Evolutionary conservation across 2,888 invertebrate genomes (phyloP), one percentile per base, ranked within the genome.

Genomic region (Sipha maydis): DNA sequence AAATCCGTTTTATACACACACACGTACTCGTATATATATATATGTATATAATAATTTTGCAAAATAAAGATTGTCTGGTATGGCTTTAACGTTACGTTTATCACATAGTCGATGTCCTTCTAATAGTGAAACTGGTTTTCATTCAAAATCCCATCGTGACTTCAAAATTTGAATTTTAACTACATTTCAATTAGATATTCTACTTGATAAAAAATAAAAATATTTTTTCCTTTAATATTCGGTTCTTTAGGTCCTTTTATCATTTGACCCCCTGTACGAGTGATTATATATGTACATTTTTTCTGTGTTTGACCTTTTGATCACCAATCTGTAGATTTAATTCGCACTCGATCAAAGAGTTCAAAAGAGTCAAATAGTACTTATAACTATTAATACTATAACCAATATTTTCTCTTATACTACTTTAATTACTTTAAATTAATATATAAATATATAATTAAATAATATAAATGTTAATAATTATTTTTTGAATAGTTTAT

Each of bases 91-190:
- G 41, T 41, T 41, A 75, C 31, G 31, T 31, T 31, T 31, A 77
- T 85, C 17, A 34, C 25, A 38, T 76, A 31, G 54, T 28, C 41
- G 25, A 69, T 54, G 85, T 85, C 69, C 78, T 85, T 85, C 34
- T 14, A 48, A 69, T n/a, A 78, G 21, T 8, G 11, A 78, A 85
- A 85, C 85, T 3, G 77, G 85, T 85, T 85, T 85, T 34, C 9
- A 1, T 85, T 69, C 25, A 77, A 48, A 17, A 38, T 84, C 28
- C 14, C 76, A 41, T 14, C 11, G 56, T 34, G 38, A 38, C 75
- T 83, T 56, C 34, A 77, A 85, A 77, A 61, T 84, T 76, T 76
- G 21, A 76, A 76, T 76, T 85, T 77, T 77, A 67, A 77, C 77
- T 54, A 34, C 19, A 85, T 85, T 85, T 31, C 67, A 84, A 76